A percentile compares a stretch with the other conserved stretches of the same genome.
Evolutionary conservation across 2,888 invertebrate genomes (phyloP).

Genomic region (Phalera bucephala): DNA sequence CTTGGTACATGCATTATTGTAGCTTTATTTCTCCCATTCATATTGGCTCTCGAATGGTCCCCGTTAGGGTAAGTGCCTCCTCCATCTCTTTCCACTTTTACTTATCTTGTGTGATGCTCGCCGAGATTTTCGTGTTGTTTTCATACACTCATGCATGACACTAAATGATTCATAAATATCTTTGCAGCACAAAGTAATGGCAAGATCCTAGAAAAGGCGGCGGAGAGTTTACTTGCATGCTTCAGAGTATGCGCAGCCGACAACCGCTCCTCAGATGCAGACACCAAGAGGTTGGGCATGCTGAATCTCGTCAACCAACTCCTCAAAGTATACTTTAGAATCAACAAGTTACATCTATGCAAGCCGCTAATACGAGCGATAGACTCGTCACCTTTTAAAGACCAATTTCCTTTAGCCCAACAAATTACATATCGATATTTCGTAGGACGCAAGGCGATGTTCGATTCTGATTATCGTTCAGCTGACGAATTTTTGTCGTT

Average conservation of each 20-base stretch:
- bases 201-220: constrained; percentile 95
- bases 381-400: constrained; percentile 95
- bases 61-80: too few species aligned
- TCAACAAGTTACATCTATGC: constrained; percentile 93
- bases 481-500: constrained; percentile 96
- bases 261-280: constrained; percentile 93
- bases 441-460: constrained; percentile 98
- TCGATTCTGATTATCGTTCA: constrained; percentile 96
- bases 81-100: too few species aligned
- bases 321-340: constrained; percentile 96
- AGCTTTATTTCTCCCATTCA: too few species aligned
- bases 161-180: too few species aligned
- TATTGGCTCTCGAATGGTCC: too few species aligned
- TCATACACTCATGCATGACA: too few species aligned
- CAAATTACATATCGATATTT: constrained; percentile 98
- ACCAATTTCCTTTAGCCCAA: constrained; percentile 95
- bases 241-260: constrained; percentile 98
- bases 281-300: constrained; percentile 98
- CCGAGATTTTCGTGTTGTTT: too few species aligned
- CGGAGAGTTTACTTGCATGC: constrained; percentile 95
- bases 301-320: constrained; percentile 97
- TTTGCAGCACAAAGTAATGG: constrained; percentile 78
- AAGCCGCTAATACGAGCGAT: constrained; percentile 98
- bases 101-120: too few species aligned
- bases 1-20: too few species aligned